Base-by-base conservation (phyloP, 2,113 vertebrate species). In the Orientallactaga bullata region DNA sequence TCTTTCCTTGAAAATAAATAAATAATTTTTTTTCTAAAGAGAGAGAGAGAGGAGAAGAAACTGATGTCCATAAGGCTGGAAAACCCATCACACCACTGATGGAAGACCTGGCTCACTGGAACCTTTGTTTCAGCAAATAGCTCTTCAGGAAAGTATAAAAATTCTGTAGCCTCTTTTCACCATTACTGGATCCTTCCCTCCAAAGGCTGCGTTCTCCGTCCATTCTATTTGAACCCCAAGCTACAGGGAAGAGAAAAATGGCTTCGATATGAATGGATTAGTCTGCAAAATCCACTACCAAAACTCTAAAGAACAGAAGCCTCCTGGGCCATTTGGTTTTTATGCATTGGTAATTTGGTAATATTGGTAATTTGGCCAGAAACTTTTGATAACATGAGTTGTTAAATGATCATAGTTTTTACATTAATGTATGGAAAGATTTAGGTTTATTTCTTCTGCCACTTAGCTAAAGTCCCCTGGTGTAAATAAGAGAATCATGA, bases 351-450 rank as follows among this genome's bases (percentile, higher is more conserved):
- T n/a, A n/a, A n/a, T n/a, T n/a, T n/a, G n/a, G n/a, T 78, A 93
- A 68, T n/a, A 68, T 37, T 55, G 66, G 28, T 58, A 65, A 84
- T 28, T 11, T 69, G 26, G 55, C 78, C 65, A 88, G 77, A 92
- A 93, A 35, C 35, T 39, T 63, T 69, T 77, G 73, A 77, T 90
- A 35, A 63, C 7, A 55, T 28, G 63, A 39, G 3, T 79, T 91
- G 78, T 77, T 58, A n/a, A 35, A 95, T 79, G 61, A 42, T n/a
- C 10, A 3, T 35, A 55, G 17, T 71, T 88, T 89, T 94, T 39
- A 85, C 13, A 74, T 39, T 61, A 90, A 82, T 7, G 0, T 84
- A n/a, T 39, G 58, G 20, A 9, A 88, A 28, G 84, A 15, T n/a
- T n/a, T 39, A 1, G 28, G 13, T 30, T 69, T 21, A 2, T 81